Evolutionary conservation across 1,140 invertebrate species (phyloP).

Genomic region (Tetramorium parvispinum): DNA sequence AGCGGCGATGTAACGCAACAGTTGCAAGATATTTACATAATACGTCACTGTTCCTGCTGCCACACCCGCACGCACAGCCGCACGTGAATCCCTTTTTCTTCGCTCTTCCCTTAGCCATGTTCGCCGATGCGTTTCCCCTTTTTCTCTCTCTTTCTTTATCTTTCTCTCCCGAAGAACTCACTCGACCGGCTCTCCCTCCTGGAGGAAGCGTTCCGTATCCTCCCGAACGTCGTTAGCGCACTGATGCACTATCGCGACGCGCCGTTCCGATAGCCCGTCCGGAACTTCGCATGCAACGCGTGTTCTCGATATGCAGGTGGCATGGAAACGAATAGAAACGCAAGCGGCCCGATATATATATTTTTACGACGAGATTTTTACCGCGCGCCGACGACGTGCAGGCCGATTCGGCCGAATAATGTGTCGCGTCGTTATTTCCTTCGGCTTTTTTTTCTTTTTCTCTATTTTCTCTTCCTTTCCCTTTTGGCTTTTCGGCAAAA

Average conservation of each 20-base stretch:
- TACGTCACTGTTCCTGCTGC: conserved; percentile 85
- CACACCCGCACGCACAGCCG: conserved; percentile 79
- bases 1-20: conserved; percentile 18
- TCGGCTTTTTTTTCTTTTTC: too few relatives aligned
- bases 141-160: not conserved
- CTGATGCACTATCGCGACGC: conserved; percentile 44
- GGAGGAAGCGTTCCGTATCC: conserved; percentile 40
- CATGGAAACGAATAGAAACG: not conserved
- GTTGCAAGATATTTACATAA: conserved; percentile 79
- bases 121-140: not conserved
- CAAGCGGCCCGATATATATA: not conserved
- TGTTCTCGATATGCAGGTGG: conserved; percentile 41
- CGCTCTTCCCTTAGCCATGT: conserved; percentile 77
- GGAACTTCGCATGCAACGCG: conserved; percentile 12
- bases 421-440: too few relatives aligned
- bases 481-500: not conserved
- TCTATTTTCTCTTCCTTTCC: not conserved
- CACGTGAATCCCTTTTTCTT: conserved; percentile 80
- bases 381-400: not conserved
- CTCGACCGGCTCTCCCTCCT: not conserved
- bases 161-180: not conserved
- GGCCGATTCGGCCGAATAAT: not conserved
- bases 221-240: conserved; percentile 37
- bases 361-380: not conserved
- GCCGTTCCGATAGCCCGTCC: conserved; percentile 9